These are phyloP conservation scores for Vanessa atalanta DNA, from an alignment of 1,140 invertebrate species.

Conservation along the genomic window DNA sequence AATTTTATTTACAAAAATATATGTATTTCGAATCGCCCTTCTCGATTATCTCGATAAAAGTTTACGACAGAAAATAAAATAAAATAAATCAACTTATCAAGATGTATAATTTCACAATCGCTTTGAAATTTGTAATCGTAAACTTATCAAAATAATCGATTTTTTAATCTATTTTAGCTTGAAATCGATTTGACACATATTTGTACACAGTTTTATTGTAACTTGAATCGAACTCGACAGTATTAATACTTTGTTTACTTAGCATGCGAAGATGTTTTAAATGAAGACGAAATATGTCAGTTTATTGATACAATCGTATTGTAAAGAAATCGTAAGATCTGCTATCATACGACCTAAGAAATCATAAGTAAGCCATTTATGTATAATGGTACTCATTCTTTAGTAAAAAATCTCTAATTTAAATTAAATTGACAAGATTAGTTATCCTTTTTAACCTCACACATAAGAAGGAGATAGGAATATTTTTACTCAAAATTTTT, in stretches of 20 bases:
- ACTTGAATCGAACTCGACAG: neutral
- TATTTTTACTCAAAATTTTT: no score
- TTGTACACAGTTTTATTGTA: constrained; percentile 24
- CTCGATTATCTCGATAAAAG: constrained; percentile 21
- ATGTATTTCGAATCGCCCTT: constrained; percentile 40
- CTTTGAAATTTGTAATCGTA: neutral
- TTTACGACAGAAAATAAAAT: neutral
- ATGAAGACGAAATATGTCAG: no score
- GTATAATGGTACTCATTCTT: no score
- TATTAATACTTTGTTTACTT: neutral
- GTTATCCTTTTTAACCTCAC: no score
- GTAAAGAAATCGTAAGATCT: no score
- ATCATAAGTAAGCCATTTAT: no score
- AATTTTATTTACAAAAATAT: constrained; percentile 55
- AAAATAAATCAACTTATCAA: neutral
- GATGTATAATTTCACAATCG: neutral
- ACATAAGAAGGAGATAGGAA: no score
- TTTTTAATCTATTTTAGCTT: constrained; percentile 5
- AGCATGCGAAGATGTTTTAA: no score
- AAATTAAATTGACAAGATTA: no score
- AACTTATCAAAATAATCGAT: constrained; percentile 31
- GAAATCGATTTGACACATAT: constrained; percentile 35
- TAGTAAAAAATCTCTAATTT: no score
- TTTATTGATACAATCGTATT: no score
- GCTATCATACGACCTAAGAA: no score